Conservation (phyloP, 2,797 vertebrate genomes). For the Gastrophryne carolinensis region DNA sequence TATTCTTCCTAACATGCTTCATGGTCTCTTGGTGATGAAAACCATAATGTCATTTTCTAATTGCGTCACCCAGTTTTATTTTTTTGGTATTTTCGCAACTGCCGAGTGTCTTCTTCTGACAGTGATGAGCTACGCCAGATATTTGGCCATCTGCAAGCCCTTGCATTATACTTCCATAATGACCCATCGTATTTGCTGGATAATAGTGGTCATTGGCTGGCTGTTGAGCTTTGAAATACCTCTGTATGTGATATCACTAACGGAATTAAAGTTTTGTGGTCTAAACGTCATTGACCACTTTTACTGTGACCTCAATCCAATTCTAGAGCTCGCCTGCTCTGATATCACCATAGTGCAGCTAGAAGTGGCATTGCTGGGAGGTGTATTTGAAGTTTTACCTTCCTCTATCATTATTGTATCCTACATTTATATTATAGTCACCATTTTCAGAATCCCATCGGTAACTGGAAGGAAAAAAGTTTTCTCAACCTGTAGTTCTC, state of each 20-base stretch:
- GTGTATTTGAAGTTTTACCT: slow-evolving; percentile 52
- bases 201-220: slow-evolving; percentile 55
- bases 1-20: slow-evolving; percentile 62
- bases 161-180: slow-evolving; percentile 58
- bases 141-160: slow-evolving; percentile 59
- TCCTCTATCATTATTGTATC: slow-evolving; percentile 51
- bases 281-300: slow-evolving; percentile 61
- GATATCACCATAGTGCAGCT: slow-evolving; percentile 49
- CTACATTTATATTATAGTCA: slow-evolving; percentile 51
- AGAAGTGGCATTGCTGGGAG: slow-evolving; percentile 50
- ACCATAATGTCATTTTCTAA: slow-evolving; percentile 53
- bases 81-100: slow-evolving; percentile 56
- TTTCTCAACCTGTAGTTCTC: slow-evolving; percentile 64
- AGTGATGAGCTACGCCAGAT: slow-evolving; percentile 60
- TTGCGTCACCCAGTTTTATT: slow-evolving; percentile 59
- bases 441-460: slow-evolving; percentile 55
- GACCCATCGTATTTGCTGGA: slow-evolving; percentile 46
- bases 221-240: slow-evolving; percentile 52
- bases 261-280: slow-evolving; percentile 57
- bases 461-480: slow-evolving; percentile 56
- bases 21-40: slow-evolving; percentile 49
- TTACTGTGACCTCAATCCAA: slow-evolving; percentile 63
- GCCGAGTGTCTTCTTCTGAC: slow-evolving; percentile 60
- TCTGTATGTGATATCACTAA: slow-evolving; percentile 48
- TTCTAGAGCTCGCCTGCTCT: slow-evolving; percentile 55